Percentiles rank a stretch among this genome's conserved stretches.
phyloP scores from a whole-genome alignment of 2,888 invertebrate genomes.

The Epistrophe eligans region DNA sequence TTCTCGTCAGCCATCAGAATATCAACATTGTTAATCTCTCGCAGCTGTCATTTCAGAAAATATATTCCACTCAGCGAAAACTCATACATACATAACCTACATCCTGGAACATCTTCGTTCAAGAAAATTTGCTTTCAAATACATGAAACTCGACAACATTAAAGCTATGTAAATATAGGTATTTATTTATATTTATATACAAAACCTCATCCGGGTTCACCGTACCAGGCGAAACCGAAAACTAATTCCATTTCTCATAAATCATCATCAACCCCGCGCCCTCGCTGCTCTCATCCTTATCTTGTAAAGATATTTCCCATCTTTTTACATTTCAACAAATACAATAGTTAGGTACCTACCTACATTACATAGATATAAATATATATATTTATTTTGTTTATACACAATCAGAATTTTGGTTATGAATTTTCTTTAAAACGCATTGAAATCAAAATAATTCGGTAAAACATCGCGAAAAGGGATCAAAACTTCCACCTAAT shows the following conservation, averaged over 20 bases:
- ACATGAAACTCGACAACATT: not conserved
- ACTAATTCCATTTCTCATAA: conserved; percentile 67
- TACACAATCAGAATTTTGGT: conserved; percentile 17
- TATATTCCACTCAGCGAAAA: not conserved
- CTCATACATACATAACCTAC: no score
- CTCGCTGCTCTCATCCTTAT: conserved; percentile 9
- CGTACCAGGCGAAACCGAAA: conserved; percentile 41
- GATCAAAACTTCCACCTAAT: conserved; percentile 70
- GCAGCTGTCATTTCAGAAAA: conserved; percentile 6
- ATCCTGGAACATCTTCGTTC: not conserved
- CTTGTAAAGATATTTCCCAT: conserved; percentile 27
- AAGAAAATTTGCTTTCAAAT: conserved; percentile 13
- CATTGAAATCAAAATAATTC: conserved; percentile 45
- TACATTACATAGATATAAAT: no score
- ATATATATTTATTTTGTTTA: not conserved
- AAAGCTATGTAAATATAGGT: not conserved
- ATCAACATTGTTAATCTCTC: conserved; percentile 6
- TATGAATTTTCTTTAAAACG: conserved; percentile 52
- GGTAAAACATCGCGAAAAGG: conserved; percentile 17
- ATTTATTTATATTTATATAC: no score
- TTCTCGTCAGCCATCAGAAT: not conserved
- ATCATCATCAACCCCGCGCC: conserved; percentile 56
- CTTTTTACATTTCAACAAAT: not conserved
- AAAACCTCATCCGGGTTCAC: conserved; percentile 27
- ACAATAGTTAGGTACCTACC: not conserved